Percentiles rank a stretch among this genome's conserved stretches.
phyloP scores from a whole-genome alignment of 2,113 vertebrate genomes.

The Chlorodrepanis virens region DNA sequence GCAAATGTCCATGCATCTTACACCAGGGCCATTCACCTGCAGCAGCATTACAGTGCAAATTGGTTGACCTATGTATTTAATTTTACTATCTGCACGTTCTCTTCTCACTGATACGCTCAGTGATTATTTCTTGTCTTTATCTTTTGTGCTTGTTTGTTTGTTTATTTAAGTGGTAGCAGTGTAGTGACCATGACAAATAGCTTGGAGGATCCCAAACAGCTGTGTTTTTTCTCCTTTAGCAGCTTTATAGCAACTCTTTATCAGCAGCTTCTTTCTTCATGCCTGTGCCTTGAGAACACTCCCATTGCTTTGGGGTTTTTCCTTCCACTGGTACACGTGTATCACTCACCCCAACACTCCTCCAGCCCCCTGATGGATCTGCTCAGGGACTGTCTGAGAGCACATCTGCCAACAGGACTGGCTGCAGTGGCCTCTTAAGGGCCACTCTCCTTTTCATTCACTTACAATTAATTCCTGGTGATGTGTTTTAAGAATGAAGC shows the following conservation, averaged over 20 bases:
- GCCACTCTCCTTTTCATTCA: not conserved
- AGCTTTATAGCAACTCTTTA: not conserved
- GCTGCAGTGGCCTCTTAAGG: not conserved
- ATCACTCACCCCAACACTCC: not conserved
- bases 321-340: not conserved
- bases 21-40: not conserved
- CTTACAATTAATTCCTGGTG: not conserved
- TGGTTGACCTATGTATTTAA: not conserved
- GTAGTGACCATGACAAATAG: conserved; percentile 44
- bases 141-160: conserved; percentile 39
- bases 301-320: not conserved
- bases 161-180: conserved; percentile 54
- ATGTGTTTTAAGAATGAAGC: not conserved
- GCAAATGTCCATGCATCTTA: not conserved
- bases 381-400: not conserved
- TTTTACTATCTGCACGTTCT: conserved; percentile 35
- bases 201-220: not conserved
- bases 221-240: not conserved
- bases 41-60: conserved; percentile 37
- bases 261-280: not conserved
- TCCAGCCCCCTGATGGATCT: not conserved
- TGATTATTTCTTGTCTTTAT: conserved; percentile 51
- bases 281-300: not conserved
- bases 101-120: not conserved
- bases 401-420: not conserved